Evolutionary conservation across 2,888 invertebrate species (phyloP).

Genomic region (Lasioglossum zephyrum): DNA sequence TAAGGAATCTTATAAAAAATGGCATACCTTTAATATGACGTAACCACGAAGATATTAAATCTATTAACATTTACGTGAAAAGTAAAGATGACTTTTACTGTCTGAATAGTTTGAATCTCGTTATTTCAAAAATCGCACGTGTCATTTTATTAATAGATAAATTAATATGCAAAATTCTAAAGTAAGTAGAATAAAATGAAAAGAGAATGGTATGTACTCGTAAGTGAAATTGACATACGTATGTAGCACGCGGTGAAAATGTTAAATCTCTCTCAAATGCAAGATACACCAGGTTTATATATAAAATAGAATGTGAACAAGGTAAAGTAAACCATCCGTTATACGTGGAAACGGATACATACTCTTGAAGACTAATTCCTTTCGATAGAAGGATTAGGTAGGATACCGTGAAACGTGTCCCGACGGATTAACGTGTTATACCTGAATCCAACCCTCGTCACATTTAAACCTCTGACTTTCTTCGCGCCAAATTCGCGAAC

Average conservation of each 20-base stretch:
- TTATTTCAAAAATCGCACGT: not conserved
- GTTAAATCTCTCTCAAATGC: not conserved
- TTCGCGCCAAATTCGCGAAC: slow-evolving; percentile 26
- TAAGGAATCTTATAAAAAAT: not conserved
- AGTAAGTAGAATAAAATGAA: not conserved
- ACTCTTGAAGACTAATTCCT: slow-evolving; percentile 53
- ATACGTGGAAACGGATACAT: slow-evolving; percentile 20
- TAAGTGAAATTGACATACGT: not conserved
- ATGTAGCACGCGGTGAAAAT: not conserved
- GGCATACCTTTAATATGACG: not conserved
- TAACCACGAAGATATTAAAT: not conserved
- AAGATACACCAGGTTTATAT: not conserved
- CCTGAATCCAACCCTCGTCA: slow-evolving; percentile 59
- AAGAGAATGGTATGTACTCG: no score
- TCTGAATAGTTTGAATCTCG: not conserved
- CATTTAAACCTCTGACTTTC: slow-evolving; percentile 58
- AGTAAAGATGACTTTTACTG: not conserved
- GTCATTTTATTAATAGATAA: not conserved
- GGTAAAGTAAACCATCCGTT: slow-evolving; percentile 21
- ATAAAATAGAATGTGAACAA: not conserved
- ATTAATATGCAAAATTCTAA: not conserved
- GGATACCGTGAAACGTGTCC: slow-evolving; percentile 51
- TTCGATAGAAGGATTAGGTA: slow-evolving; percentile 58
- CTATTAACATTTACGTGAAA: not conserved
- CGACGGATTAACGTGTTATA: slow-evolving; percentile 55